These are phyloP conservation scores for Tyria jacobaeae DNA, from an alignment of 2,888 invertebrate genomes.

Conservation along the genomic window DNA sequence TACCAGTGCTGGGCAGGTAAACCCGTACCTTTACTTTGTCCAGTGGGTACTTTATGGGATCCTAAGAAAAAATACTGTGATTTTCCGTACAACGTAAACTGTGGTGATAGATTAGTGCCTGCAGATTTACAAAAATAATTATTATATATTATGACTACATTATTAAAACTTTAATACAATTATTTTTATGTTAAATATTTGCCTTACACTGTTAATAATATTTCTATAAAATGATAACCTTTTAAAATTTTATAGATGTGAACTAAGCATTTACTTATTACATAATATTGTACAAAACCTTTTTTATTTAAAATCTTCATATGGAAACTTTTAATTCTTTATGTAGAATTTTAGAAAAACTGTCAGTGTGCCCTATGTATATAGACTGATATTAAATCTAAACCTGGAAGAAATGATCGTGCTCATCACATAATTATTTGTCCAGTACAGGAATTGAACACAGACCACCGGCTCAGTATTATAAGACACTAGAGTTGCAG, in stretches of 20 bases:
- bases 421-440: too few relatives aligned
- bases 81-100: constrained; percentile 35
- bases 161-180: background rate
- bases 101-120: constrained; percentile 31
- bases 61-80: constrained; percentile 42
- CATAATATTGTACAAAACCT: too few relatives aligned
- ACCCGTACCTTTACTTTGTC: constrained; percentile 38
- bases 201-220: background rate
- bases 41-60: constrained; percentile 35
- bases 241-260: constrained; percentile 1
- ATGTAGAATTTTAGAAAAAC: too few relatives aligned
- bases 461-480: too few relatives aligned
- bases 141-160: too few relatives aligned
- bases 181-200: background rate
- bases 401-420: too few relatives aligned
- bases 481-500: too few relatives aligned
- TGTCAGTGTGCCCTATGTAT: too few relatives aligned
- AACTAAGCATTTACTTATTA: background rate
- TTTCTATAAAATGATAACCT: background rate
- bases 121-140: background rate
- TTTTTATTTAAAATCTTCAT: too few relatives aligned
- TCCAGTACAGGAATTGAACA: too few relatives aligned
- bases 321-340: too few relatives aligned
- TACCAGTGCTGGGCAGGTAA: constrained; percentile 45
- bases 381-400: too few relatives aligned